Evolutionary conservation across 2,113 vertebrate genomes (phyloP), one percentile per base, ranked within the genome.

Genomic region (Rhea pennata): DNA sequence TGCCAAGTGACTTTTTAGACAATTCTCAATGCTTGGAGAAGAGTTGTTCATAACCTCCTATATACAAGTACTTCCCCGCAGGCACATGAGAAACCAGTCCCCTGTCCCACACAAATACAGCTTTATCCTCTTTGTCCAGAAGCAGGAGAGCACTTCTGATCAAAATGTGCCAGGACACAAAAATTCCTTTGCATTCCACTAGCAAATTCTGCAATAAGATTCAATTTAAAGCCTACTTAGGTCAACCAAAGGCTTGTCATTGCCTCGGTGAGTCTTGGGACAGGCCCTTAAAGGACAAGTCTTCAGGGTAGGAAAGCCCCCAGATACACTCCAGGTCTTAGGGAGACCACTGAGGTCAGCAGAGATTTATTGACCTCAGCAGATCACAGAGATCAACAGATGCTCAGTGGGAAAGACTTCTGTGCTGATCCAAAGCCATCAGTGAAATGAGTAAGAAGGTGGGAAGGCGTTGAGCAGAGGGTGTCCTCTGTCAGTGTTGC

Each of bases 381-480:
- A 93, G 94, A 71, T 93, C 92, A 92, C 65, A 62, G 80, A 95
- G 94, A 84, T 91, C 93, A 95, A 93, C 96, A 96, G 94, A 96
- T 96, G 94, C 75, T 97, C 78, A 91, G 72, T 39, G 20, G 69
- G 46, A 83, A 92, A 95, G 78, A 95, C 93, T 85, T 94, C 93
- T 93, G 56, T 89, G 67, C 84, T 93, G 87, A 95, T 94, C 91
- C 90, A 93, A 96, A 96, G 84, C 89, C 79, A 95, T 51, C 72
- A 80, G 75, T 80, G 82, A 87, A 95, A 74, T 46, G 70, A 87
- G 20, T 66, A 66, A 91, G 84, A 71, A 79, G 42, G n/a, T 88
- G 44, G 44, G 78, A 80, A 88, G 64, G 50, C 42, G 27, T 26
- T 77, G 46, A 76, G 66, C 17, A 79, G 27, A 42, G 31, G 24